Base-by-base conservation (phyloP, 2,888 invertebrate genomes). In the Sinohyriopsis cumingii region DNA sequence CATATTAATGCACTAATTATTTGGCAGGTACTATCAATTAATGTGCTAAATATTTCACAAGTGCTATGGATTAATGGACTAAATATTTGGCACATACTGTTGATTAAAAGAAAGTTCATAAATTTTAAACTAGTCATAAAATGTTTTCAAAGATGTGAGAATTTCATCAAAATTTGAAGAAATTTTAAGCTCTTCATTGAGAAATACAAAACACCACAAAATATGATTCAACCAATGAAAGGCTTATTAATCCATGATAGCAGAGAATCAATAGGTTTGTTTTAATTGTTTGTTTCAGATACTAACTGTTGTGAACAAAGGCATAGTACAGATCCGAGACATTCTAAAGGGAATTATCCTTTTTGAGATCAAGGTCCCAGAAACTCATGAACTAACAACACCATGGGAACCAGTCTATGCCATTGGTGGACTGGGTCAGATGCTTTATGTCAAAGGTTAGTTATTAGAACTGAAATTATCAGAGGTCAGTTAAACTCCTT, bases 371-470 rank as follows among this genome's bases (percentile, higher is more conserved):
- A 74, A 77, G 18, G 64, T 88, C 53, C 86, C 87, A 3, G 64
- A 75, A 18, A 76, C 79, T 1, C 79, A 82, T 72, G 78, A 83
- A 45, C 66, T 87, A 9, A 68, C 82, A 55, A 75, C 84, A 28
- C 85, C 87, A 28, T 87, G 87, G 87, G 83, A 86, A 59, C 88
- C 88, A n/a, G 72, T 87, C 2, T 66, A 85, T 20, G 78, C 86
- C 53, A 66, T 86, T 33, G 86, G 84, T 24, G 82, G 77, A 25
- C 73, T 77, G 28, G 87, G 86, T 22, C 80, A 84, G 53, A 77
- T 79, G 60, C 66, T 87, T 28, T 87, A 79, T 80, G 73, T 88
- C 6, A 86, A 86, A 82, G 87, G 88, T 87, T 65, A 69, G 73
- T 69, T 33, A 25, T 12, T 55, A n/a, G n/a, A n/a, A n/a, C n/a